Percentiles rank a stretch among this genome's conserved stretches.
phyloP scores from a whole-genome alignment of 2,113 vertebrate species.

The Megaceryle maxima region DNA sequence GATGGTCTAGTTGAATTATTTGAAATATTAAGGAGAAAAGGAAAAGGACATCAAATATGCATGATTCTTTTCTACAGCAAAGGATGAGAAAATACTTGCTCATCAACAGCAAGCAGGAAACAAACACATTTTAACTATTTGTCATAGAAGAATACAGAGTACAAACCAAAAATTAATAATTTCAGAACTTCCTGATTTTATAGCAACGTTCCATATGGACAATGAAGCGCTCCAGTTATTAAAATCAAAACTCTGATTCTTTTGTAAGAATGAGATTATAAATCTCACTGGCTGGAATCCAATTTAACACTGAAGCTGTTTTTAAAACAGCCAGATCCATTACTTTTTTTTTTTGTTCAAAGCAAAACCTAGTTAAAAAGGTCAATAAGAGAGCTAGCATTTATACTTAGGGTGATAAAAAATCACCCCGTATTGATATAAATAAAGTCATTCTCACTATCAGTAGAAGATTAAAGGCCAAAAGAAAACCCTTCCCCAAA shows the following conservation, averaged over 20 bases:
- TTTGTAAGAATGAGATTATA: constrained; percentile 7
- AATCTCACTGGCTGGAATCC: background rate
- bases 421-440: background rate
- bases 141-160: background rate
- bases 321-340: background rate
- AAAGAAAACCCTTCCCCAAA: background rate
- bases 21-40: constrained; percentile 27
- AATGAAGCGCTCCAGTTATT: background rate
- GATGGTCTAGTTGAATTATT: constrained; percentile 16
- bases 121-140: background rate
- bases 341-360: constrained; percentile 29
- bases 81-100: background rate
- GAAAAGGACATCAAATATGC: constrained; percentile 5
- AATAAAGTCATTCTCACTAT: background rate
- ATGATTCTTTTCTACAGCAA: background rate
- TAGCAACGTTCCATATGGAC: background rate
- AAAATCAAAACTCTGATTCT: background rate
- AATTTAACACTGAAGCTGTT: background rate
- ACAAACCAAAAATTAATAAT: background rate
- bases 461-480: background rate
- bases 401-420: background rate
- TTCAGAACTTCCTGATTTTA: background rate
- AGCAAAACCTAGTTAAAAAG: background rate
- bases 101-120: background rate
- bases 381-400: background rate